Conservation (phyloP, 92 coral and sea anemone species). For the Parazoanthus swiftii region DNA sequence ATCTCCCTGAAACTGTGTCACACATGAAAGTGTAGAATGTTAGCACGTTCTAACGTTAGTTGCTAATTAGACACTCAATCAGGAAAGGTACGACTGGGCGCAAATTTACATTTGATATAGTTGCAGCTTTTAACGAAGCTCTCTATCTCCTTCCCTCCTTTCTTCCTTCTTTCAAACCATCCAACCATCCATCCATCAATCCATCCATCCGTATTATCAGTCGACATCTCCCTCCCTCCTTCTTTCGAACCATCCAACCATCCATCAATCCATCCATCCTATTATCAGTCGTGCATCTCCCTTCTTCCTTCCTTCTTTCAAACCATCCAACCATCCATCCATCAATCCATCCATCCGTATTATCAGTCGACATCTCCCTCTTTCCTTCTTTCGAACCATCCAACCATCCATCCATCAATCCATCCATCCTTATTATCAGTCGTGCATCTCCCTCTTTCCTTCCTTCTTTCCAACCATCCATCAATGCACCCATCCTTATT, state of each 20-base stretch:
- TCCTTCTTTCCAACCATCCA: not conserved
- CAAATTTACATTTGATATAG: no score
- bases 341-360: no score
- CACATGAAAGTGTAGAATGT: not conserved
- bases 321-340: no score
- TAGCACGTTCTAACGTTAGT: not conserved
- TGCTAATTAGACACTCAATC: no score
- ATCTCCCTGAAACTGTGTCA: conserved; percentile 88
- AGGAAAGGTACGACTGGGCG: no score
- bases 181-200: not conserved
- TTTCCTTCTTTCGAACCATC: not conserved
- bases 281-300: no score
- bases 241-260: not conserved
- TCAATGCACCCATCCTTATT: not conserved
- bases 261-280: not conserved
- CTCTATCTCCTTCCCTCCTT: not conserved
- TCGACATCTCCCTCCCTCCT: not conserved
- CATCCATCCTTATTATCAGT: not conserved
- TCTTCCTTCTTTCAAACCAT: not conserved
- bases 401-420: not conserved
- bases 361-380: no score
- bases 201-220: not conserved
- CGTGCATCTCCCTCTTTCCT: not conserved
- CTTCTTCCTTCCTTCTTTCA: not conserved
- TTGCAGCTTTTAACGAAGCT: not conserved